Evolutionary conservation across 2,797 vertebrate species (phyloP).

Genomic region (Muscicapa striata): DNA sequence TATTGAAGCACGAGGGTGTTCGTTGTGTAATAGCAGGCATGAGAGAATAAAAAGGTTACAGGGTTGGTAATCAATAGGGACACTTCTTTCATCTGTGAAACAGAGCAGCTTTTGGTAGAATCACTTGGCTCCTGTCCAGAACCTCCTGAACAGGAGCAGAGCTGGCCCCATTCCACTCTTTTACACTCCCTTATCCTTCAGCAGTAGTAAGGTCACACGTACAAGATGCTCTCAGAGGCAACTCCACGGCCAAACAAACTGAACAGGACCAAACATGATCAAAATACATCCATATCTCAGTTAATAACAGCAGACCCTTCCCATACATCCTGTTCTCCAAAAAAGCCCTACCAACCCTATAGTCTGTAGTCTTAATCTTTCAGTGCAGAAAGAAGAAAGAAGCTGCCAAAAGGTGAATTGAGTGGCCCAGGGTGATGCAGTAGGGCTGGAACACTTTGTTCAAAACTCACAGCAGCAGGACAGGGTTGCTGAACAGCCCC

Average conservation of each 20-base stretch:
- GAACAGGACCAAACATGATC: not conserved
- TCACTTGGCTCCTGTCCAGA: constrained; percentile 39
- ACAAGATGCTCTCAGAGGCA: not conserved
- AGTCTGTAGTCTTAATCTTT: not conserved
- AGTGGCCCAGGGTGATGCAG: not conserved
- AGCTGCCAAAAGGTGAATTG: not conserved
- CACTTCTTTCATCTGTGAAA: constrained; percentile 28
- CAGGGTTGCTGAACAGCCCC: not conserved
- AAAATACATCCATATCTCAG: not conserved
- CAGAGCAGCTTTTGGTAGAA: constrained; percentile 30
- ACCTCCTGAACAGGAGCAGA: constrained; percentile 23
- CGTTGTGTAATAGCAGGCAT: constrained; percentile 28
- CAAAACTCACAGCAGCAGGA: not conserved
- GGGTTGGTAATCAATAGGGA: constrained; percentile 42
- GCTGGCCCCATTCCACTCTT: constrained; percentile 23
- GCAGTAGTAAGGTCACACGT: constrained; percentile 18
- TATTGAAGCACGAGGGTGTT: constrained; percentile 25
- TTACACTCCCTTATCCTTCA: constrained; percentile 15
- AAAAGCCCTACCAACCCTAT: not conserved
- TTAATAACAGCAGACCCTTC: not conserved
- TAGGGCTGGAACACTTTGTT: not conserved
- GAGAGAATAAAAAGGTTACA: constrained; percentile 28
- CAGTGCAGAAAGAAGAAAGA: not conserved
- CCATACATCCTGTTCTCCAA: not conserved
- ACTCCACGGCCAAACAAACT: not conserved